Conservation (phyloP, 2,797 vertebrate genomes). For the Eleutherodactylus coqui region DNA sequence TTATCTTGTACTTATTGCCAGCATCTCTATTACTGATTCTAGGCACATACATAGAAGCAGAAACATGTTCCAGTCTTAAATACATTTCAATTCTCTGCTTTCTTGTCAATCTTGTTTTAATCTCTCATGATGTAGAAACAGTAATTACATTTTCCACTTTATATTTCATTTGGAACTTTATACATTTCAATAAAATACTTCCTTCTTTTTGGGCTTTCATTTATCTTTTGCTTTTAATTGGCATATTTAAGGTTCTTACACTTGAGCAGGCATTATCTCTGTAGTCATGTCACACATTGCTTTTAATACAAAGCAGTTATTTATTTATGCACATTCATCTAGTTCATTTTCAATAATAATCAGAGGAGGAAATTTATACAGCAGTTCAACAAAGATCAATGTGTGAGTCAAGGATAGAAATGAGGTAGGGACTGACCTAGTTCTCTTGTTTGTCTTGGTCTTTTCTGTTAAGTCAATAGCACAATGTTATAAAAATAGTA, state of each 20-base stretch:
- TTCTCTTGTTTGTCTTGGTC: neutral
- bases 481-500: constrained; percentile 12
- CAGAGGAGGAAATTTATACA: constrained; percentile 15
- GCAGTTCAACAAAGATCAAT: neutral
- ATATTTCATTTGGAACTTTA: constrained; percentile 45
- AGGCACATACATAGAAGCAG: constrained; percentile 34
- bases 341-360: neutral
- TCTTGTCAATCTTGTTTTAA: constrained; percentile 20
- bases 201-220: constrained; percentile 24
- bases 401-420: neutral
- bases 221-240: constrained; percentile 50
- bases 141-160: constrained; percentile 56
- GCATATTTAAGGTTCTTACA: constrained; percentile 50
- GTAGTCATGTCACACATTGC: constrained; percentile 15
- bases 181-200: constrained; percentile 41
- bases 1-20: neutral
- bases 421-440: neutral
- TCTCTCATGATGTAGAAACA: constrained; percentile 48
- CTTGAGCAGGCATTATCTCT: constrained; percentile 41
- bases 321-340: constrained; percentile 34
- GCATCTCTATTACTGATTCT: constrained; percentile 35
- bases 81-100: constrained; percentile 22
- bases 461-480: neutral
- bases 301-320: constrained; percentile 33
- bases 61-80: constrained; percentile 49